A percentile compares a stretch with the other conserved stretches of the same genome.
These are phyloP conservation scores for Umimayanthus kanabou DNA, from an alignment of 92 coral and sea anemone species.

Conservation along the genomic window DNA sequence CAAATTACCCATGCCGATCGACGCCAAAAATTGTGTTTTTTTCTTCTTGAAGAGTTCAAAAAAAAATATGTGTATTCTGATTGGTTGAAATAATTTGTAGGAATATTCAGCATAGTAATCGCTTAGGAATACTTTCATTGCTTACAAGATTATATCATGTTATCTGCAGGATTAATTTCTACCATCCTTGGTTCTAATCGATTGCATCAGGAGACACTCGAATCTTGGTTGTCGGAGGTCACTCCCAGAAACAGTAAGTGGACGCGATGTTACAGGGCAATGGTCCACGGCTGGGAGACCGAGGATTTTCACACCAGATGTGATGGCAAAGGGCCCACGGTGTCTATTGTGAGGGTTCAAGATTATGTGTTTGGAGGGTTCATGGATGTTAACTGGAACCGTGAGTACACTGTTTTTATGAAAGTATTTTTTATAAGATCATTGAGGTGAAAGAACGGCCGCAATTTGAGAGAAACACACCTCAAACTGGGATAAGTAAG, in stretches of 20 bases:
- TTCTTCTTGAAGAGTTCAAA: no score
- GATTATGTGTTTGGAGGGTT: conserved; percentile 36
- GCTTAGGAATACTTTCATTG: background rate
- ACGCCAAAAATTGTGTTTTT: no score
- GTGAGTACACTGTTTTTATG: conserved; percentile 4
- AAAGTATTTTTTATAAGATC: no score
- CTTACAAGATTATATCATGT: background rate
- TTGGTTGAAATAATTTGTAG: no score
- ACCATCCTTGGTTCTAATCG: conserved; percentile 30
- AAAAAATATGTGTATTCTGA: no score
- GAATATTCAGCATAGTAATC: no score
- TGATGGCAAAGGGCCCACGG: conserved; percentile 32
- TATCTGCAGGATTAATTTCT: conserved; percentile 20
- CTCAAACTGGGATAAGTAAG: no score
- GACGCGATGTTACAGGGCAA: conserved; percentile 37
- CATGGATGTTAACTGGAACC: conserved; percentile 32
- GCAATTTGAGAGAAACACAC: no score
- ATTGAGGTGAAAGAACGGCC: no score
- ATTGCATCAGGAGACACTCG: background rate
- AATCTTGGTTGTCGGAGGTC: conserved; percentile 15
- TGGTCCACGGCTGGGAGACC: conserved; percentile 26
- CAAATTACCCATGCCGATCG: no score
- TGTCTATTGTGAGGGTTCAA: conserved; percentile 25
- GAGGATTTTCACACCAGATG: conserved; percentile 30
- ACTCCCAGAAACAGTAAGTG: conserved; percentile 8